Evolutionary conservation across 2,888 invertebrate genomes (phyloP).

Genomic region (Eudasyphora cyanicolor): DNA sequence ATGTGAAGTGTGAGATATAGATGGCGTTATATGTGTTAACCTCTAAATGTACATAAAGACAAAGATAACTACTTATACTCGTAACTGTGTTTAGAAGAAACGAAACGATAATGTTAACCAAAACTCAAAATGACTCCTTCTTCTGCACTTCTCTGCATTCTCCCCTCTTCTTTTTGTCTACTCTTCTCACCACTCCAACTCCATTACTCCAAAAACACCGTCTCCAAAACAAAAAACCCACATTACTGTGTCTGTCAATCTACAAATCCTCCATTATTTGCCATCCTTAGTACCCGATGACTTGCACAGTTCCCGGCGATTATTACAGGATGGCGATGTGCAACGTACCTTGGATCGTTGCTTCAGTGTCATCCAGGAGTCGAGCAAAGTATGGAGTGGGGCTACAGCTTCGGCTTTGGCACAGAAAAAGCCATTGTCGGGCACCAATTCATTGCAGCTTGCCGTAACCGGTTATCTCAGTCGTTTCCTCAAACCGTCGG

Average conservation of each 20-base stretch:
- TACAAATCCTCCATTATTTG: background rate
- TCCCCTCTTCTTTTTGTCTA: constrained; percentile 34
- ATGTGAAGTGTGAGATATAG: constrained; percentile 37
- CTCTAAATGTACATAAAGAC: constrained; percentile 17
- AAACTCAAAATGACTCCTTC: constrained; percentile 58
- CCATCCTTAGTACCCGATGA: constrained; percentile 86
- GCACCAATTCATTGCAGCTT: constrained; percentile 81
- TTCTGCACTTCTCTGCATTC: constrained; percentile 61
- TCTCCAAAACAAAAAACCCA: background rate
- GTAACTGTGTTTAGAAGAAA: background rate
- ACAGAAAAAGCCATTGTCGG: constrained; percentile 81
- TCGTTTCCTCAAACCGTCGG: constrained; percentile 86
- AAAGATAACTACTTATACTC: background rate
- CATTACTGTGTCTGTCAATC: background rate
- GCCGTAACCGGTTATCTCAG: constrained; percentile 84
- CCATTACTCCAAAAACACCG: background rate
- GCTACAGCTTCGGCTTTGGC: constrained; percentile 74
- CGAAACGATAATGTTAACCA: constrained; percentile 9
- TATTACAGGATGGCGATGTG: constrained; percentile 86
- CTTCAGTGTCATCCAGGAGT: constrained; percentile 85
- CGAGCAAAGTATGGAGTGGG: constrained; percentile 76
- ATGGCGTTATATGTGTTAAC: constrained; percentile 46
- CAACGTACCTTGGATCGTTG: constrained; percentile 88
- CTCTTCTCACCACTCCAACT: background rate
- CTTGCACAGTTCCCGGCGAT: constrained; percentile 87